phyloP scores from a whole-genome alignment of 2,113 vertebrate genomes.

The Pavo muticus region DNA sequence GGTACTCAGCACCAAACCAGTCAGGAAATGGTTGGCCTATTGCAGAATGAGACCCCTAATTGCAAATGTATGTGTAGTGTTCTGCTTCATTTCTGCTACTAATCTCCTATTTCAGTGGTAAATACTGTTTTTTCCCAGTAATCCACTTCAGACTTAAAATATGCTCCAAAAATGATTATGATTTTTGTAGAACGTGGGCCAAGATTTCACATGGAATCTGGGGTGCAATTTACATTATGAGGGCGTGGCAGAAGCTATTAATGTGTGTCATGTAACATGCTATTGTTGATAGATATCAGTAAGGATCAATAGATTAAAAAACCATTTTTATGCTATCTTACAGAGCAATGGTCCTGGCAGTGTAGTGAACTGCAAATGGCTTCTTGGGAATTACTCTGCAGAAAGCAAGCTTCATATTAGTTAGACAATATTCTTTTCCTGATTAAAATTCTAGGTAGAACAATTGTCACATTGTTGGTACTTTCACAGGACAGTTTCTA shows the following conservation, averaged over 20 bases:
- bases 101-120: neutral
- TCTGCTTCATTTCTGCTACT: constrained; percentile 40
- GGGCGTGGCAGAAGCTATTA: neutral
- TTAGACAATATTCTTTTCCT: neutral
- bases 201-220: neutral
- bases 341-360: neutral
- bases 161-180: neutral
- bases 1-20: constrained; percentile 29
- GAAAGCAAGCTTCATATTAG: neutral
- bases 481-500: neutral
- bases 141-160: neutral
- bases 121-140: neutral
- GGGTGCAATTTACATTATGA: neutral
- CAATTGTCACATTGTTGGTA: neutral
- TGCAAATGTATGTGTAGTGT: constrained; percentile 13
- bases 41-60: constrained; percentile 49
- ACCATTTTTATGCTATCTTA: neutral
- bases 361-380: neutral
- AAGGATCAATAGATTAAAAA: neutral
- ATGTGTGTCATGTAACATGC: neutral
- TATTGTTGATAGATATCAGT: neutral
- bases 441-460: neutral
- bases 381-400: neutral
- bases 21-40: constrained; percentile 44
- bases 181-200: neutral